Evolutionary conservation across 2,888 invertebrate genomes (phyloP), one percentile per base, ranked within the genome.

Genomic region (Drosophila macrospina): DNA sequence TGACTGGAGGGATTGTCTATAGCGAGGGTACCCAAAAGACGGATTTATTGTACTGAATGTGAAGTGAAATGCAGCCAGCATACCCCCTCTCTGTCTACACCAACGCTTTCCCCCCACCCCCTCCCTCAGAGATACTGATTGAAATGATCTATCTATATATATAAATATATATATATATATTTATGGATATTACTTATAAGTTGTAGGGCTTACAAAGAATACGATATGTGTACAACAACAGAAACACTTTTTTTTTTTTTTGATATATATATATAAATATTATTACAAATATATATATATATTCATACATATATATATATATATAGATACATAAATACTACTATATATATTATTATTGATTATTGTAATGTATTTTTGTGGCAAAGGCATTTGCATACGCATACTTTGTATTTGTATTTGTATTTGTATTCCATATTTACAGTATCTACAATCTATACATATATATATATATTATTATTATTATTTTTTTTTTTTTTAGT

Each of bases 11-110:
- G 42, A 90, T 92, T 74, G 91, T 90, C 32, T 92, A 92, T 75
- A 92, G 92, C 75, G 92, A 92, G 74, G 92, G 92, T 73, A 89
- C 92, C 41, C 89, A 91, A 69, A 92, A 92, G 79, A 91, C 92
- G 5, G 92, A 92, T 84, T 86, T 92, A 79, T 80, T 92, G 69
- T 92, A 92, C 83, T 92, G 84, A 75, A 56, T 36, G 16, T 37
- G 8, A 28, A 6, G 6, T 7, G 28, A 28, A 28, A 28, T 28
- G 6, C 42, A 28, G 36, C 26, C 20, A 8, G 6, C 8, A 28
- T 11, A 7, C 28, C 39, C 39, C 36, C 13, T 50, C 13, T 1
- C 44, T 36, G 36, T 5, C 28, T 5, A 45, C 28, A 45, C n/a
- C n/a, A n/a, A n/a, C n/a, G n/a, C n/a, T n/a, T n/a, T n/a, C n/a